Percentiles rank a stretch among this genome's conserved stretches.
phyloP scores from a whole-genome alignment of 2,888 invertebrate genomes.

The Mimumesa dahlbomi region DNA sequence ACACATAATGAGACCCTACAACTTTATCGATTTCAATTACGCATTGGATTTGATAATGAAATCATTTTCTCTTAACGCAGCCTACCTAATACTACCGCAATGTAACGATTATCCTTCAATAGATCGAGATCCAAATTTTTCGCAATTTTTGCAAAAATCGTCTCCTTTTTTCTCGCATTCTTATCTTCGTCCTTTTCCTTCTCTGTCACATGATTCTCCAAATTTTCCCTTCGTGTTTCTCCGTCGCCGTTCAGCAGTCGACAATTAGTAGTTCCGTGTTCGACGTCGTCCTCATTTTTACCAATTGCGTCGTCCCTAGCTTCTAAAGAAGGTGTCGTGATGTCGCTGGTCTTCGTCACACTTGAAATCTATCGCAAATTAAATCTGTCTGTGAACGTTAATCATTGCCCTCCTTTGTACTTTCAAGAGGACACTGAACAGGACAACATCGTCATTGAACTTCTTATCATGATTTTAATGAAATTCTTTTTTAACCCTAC shows the following conservation, averaged over 20 bases:
- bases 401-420: slow-evolving; percentile 2
- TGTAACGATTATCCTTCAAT: slow-evolving; percentile 53
- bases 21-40: background rate
- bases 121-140: slow-evolving; percentile 59
- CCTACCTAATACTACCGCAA: slow-evolving; percentile 61
- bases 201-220: background rate
- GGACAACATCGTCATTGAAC: too few relatives aligned
- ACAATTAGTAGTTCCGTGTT: slow-evolving; percentile 8
- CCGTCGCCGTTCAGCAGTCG: slow-evolving; percentile 14
- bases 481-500: too few relatives aligned
- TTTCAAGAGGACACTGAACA: background rate
- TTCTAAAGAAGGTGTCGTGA: slow-evolving; percentile 34
- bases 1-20: too few relatives aligned
- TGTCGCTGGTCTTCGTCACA: slow-evolving; percentile 28
- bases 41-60: background rate
- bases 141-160: slow-evolving; percentile 32
- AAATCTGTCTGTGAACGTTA: slow-evolving; percentile 44
- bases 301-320: background rate
- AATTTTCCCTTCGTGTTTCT: background rate
- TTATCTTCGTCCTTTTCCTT: background rate
- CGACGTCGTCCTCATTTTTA: slow-evolving; percentile 3
- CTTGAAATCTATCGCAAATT: slow-evolving; percentile 39
- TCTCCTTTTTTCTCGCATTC: background rate
- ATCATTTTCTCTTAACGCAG: background rate
- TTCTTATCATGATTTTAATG: too few relatives aligned